A percentile compares a stretch with the other conserved stretches of the same genome.
Evolutionary conservation across 2,113 vertebrate species (phyloP).

Genomic region (Aspidoscelis tigris): DNA sequence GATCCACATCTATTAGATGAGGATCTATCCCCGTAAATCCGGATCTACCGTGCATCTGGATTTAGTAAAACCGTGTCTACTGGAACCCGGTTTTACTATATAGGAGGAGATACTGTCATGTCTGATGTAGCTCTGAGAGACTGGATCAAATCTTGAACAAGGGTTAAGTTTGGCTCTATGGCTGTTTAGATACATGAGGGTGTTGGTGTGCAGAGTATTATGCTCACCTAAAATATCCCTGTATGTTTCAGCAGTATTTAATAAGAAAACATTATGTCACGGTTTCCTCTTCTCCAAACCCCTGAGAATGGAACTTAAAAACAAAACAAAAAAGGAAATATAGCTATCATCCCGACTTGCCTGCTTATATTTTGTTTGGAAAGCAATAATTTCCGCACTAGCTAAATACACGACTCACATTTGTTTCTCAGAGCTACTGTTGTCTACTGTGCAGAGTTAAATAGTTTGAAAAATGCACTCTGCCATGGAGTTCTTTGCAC

Average conservation of each 20-base stretch:
- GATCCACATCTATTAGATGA: too few relatives aligned
- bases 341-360: slow-evolving; percentile 16
- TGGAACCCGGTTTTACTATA: too few relatives aligned
- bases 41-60: too few relatives aligned
- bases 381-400: slow-evolving; percentile 19
- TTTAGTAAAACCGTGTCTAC: too few relatives aligned
- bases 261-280: neutral
- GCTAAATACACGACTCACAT: neutral
- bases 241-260: neutral
- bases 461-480: neutral
- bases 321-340: slow-evolving; percentile 13
- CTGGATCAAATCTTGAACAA: neutral
- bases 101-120: neutral
- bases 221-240: too few relatives aligned
- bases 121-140: neutral
- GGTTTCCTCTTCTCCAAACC: neutral
- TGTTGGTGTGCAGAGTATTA: neutral
- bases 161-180: neutral
- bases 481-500: neutral
- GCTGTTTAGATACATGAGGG: neutral
- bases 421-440: neutral
- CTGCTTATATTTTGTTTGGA: slow-evolving; percentile 39
- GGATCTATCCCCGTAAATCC: too few relatives aligned
- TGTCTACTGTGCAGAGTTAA: neutral
- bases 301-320: slow-evolving; percentile 34